Evolutionary conservation across 2,797 vertebrate genomes (phyloP).

Genomic region (Caiman crocodilus): DNA sequence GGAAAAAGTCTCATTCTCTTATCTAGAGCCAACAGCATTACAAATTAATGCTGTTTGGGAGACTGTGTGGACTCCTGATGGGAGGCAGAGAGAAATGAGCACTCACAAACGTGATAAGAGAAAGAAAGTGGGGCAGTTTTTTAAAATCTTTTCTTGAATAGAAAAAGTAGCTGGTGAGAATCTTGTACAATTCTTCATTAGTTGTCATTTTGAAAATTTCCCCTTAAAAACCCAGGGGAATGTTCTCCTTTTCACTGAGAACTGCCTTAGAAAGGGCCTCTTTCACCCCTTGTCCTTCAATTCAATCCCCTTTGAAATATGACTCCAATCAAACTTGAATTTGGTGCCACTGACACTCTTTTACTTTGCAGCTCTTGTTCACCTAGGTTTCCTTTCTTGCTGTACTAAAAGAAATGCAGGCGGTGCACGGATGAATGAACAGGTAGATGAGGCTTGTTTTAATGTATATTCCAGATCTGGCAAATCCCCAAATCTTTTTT

Average conservation of each 20-base stretch:
- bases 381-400: not conserved
- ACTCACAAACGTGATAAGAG: not conserved
- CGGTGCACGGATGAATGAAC: slow-evolving; percentile 45
- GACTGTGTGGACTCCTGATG: not conserved
- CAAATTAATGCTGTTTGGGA: slow-evolving; percentile 24
- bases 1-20: not conserved
- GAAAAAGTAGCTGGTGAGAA: slow-evolving; percentile 8
- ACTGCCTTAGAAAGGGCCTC: not conserved
- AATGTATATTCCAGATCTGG: slow-evolving; percentile 35
- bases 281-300: not conserved
- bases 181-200: not conserved
- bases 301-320: not conserved
- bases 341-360: not conserved
- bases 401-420: slow-evolving; percentile 25
- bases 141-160: not conserved
- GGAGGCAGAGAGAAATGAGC: not conserved
- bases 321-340: not conserved
- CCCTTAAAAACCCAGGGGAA: not conserved
- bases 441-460: slow-evolving; percentile 54
- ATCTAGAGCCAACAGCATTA: not conserved
- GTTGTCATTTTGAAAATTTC: slow-evolving; percentile 20
- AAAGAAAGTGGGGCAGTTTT: not conserved
- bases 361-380: slow-evolving; percentile 8
- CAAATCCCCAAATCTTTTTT: slow-evolving; percentile 28
- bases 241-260: not conserved